A percentile compares a stretch with the other conserved stretches of the same genome.
phyloP scores from a whole-genome alignment of 2,113 vertebrate genomes.

The Salminus brasiliensis region DNA sequence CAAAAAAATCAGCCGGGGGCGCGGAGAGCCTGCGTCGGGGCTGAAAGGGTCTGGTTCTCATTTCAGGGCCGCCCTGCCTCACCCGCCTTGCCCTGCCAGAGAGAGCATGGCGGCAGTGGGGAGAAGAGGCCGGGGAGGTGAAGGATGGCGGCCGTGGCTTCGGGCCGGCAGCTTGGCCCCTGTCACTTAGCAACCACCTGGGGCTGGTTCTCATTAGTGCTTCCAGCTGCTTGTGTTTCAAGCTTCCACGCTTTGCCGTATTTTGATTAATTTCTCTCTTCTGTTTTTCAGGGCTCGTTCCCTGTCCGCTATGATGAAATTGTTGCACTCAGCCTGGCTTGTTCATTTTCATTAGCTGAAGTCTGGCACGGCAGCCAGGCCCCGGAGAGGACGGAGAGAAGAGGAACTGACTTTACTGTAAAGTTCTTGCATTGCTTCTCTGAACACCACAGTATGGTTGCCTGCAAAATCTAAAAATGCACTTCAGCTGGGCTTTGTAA shows the following conservation, averaged over 20 bases:
- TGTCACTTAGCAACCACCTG: constrained; percentile 76
- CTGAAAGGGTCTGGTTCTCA: constrained; percentile 80
- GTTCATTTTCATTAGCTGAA: constrained; percentile 60
- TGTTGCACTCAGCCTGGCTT: constrained; percentile 48
- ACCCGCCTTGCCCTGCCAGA: constrained; percentile 71
- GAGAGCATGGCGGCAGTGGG: constrained; percentile 68
- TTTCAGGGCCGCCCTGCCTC: constrained; percentile 74
- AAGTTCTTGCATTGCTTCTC: too few relatives aligned
- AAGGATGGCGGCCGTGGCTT: constrained; percentile 69
- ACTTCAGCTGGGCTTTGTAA: not conserved
- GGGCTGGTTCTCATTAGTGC: constrained; percentile 75
- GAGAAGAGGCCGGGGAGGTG: constrained; percentile 67
- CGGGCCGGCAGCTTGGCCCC: constrained; percentile 67
- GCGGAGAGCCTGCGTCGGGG: constrained; percentile 76
- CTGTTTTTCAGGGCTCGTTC: constrained; percentile 58
- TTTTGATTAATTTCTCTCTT: constrained; percentile 69
- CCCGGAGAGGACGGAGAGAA: constrained; percentile 27
- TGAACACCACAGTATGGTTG: too few relatives aligned
- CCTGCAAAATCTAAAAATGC: constrained; percentile 4
- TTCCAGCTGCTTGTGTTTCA: constrained; percentile 72
- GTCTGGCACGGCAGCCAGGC: constrained; percentile 41
- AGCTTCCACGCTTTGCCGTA: constrained; percentile 58
- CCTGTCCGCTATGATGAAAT: constrained; percentile 63
- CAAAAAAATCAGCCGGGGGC: constrained; percentile 70
- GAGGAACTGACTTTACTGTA: constrained; percentile 12